Percentiles rank a stretch among this genome's conserved stretches.
These are phyloP conservation scores for Podotricha telesiphe DNA, from an alignment of 2,888 invertebrate genomes.

Conservation along the genomic window DNA sequence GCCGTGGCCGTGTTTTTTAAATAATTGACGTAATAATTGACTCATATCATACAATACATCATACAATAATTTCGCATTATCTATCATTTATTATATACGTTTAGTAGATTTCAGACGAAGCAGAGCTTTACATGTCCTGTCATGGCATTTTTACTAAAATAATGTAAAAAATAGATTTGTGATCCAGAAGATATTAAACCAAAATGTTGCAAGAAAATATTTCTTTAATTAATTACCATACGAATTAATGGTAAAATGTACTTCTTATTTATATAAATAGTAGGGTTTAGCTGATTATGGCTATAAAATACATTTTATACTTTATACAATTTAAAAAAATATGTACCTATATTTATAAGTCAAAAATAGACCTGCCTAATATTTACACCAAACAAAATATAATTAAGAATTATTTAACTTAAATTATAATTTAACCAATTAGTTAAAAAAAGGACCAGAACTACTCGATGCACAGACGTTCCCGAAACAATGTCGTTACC, in stretches of 20 bases:
- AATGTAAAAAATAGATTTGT: too few relatives aligned
- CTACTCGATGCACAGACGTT: not conserved
- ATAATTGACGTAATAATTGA: not conserved
- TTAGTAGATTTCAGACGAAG: too few relatives aligned
- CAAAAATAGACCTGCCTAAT: not conserved
- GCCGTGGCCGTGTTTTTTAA: not conserved
- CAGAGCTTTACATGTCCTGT: too few relatives aligned
- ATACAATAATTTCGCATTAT: not conserved
- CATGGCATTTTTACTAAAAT: too few relatives aligned
- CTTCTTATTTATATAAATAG: too few relatives aligned
- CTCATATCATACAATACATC: not conserved
- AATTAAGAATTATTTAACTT: constrained; percentile 8
- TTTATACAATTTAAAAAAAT: not conserved
- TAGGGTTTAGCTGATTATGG: too few relatives aligned
- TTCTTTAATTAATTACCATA: too few relatives aligned
- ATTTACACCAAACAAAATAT: not conserved
- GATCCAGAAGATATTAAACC: too few relatives aligned
- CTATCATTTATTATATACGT: not conserved
- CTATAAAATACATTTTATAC: too few relatives aligned
- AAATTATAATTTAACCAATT: constrained; percentile 15
- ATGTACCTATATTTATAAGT: not conserved
- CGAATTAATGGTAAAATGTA: too few relatives aligned
- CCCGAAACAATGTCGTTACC: constrained; percentile 26
- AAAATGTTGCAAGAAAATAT: too few relatives aligned
- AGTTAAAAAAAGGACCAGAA: constrained; percentile 19